Conservation (phyloP, 2,113 vertebrate genomes). For the Misgurnus anguillicaudatus region DNA sequence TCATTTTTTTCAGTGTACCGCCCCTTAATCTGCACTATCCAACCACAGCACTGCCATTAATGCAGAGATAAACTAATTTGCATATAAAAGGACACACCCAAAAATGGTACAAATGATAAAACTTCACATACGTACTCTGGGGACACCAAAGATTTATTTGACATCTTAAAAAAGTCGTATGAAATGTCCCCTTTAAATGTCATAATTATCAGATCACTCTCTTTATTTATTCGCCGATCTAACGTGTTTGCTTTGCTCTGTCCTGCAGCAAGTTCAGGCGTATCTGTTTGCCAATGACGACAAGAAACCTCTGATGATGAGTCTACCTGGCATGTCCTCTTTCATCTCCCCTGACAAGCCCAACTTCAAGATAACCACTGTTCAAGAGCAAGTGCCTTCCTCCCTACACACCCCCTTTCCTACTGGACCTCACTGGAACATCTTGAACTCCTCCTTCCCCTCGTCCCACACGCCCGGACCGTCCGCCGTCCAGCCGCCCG, state of each 20-base stretch:
- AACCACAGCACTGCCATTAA: too few relatives aligned
- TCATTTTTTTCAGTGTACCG: too few relatives aligned
- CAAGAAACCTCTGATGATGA: constrained; percentile 76
- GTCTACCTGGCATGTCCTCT: constrained; percentile 88
- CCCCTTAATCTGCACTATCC: too few relatives aligned
- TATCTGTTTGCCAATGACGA: constrained; percentile 71
- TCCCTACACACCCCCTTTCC: constrained; percentile 77
- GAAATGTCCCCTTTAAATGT: too few relatives aligned
- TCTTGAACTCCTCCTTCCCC: constrained; percentile 68
- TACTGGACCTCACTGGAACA: constrained; percentile 71
- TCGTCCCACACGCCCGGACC: background rate
- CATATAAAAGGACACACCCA: too few relatives aligned
- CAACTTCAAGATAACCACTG: constrained; percentile 87
- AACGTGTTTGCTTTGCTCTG: background rate
- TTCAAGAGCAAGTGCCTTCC: constrained; percentile 77
- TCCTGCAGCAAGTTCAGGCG: constrained; percentile 71
- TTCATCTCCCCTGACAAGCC: constrained; percentile 87
- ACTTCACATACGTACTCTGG: too few relatives aligned
- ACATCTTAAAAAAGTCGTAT: too few relatives aligned
- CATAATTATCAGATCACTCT: too few relatives aligned
- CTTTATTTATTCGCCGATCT: too few relatives aligned
- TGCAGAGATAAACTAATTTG: too few relatives aligned
- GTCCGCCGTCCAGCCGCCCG: constrained; percentile 65
- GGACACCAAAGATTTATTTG: too few relatives aligned
- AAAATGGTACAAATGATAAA: too few relatives aligned